Evolutionary conservation across 2,113 vertebrate genomes (phyloP).

Genomic region (Gymnocephalus cernua): DNA sequence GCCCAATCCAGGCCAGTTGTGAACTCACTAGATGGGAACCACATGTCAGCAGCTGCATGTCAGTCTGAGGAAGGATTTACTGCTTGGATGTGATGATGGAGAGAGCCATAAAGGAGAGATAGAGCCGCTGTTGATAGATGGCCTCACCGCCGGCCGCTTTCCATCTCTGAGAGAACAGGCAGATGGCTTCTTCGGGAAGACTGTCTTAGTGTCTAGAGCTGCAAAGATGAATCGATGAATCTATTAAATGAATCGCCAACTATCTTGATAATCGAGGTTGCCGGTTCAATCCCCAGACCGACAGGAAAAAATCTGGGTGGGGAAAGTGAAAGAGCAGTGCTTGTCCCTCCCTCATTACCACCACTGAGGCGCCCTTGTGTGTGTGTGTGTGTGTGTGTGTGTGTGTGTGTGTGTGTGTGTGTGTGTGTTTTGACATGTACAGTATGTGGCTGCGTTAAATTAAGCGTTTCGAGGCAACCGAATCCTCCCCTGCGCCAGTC

Average conservation of each 20-base stretch:
- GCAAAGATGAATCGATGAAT: too few relatives aligned
- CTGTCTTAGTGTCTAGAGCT: too few relatives aligned
- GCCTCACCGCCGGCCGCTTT: constrained; percentile 47
- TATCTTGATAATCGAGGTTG: too few relatives aligned
- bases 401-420: not conserved
- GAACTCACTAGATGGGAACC: constrained; percentile 63
- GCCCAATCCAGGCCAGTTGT: constrained; percentile 34
- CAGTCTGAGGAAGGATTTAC: constrained; percentile 69
- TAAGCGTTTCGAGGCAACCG: constrained; percentile 26
- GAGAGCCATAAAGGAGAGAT: constrained; percentile 53
- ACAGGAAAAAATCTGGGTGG: too few relatives aligned
- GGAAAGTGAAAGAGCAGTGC: too few relatives aligned
- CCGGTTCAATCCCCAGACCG: too few relatives aligned
- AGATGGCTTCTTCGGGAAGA: constrained; percentile 22
- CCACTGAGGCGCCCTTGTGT: too few relatives aligned
- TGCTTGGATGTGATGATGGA: constrained; percentile 65
- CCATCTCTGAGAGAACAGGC: constrained; percentile 50
- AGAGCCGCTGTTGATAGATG: constrained; percentile 62
- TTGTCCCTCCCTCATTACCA: too few relatives aligned
- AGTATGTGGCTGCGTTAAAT: constrained; percentile 50
- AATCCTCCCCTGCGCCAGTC: constrained; percentile 46
- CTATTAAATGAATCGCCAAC: too few relatives aligned
- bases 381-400: too few relatives aligned
- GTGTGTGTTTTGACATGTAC: constrained; percentile 18
- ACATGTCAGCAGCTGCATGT: constrained; percentile 68